phyloP scores from a whole-genome alignment of 2,113 vertebrate species.

The Tenebrosternarchus preto region DNA sequence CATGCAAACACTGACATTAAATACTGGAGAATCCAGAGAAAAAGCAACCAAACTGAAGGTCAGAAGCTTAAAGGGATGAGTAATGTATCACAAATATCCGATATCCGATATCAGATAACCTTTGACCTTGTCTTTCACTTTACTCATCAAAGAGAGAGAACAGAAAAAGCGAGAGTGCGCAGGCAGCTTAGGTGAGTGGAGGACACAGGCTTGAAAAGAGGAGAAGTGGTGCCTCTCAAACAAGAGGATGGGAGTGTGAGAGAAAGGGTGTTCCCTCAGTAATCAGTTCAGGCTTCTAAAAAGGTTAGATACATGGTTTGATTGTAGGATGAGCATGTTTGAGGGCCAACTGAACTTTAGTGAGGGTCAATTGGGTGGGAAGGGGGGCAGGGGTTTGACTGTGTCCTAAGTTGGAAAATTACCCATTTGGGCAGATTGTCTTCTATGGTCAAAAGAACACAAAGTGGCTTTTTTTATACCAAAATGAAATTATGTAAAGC shows the following conservation, averaged over 20 bases:
- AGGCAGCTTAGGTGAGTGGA: slow-evolving; percentile 39
- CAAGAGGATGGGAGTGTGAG: slow-evolving; percentile 32
- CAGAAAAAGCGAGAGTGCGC: slow-evolving; percentile 47
- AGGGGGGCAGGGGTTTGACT: slow-evolving; percentile 47
- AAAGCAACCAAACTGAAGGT: slow-evolving; percentile 30
- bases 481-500: background rate
- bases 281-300: slow-evolving; percentile 54
- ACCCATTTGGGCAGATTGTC: slow-evolving; percentile 61
- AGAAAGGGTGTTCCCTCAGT: slow-evolving; percentile 52
- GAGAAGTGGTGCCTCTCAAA: slow-evolving; percentile 55
- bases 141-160: slow-evolving; percentile 72
- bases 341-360: slow-evolving; percentile 35
- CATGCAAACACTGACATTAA: background rate
- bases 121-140: slow-evolving; percentile 72
- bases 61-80: slow-evolving; percentile 52
- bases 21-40: slow-evolving; percentile 4
- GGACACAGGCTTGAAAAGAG: slow-evolving; percentile 24
- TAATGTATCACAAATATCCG: slow-evolving; percentile 65
- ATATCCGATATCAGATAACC: slow-evolving; percentile 61
- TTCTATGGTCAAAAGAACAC: slow-evolving; percentile 56
- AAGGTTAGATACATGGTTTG: slow-evolving; percentile 54
- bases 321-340: slow-evolving; percentile 62
- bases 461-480: slow-evolving; percentile 56
- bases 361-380: background rate
- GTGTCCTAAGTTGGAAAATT: slow-evolving; percentile 67